These are phyloP conservation scores for Recurvirostra avosetta DNA, from an alignment of 2,113 vertebrate species.

Conservation along the genomic window DNA sequence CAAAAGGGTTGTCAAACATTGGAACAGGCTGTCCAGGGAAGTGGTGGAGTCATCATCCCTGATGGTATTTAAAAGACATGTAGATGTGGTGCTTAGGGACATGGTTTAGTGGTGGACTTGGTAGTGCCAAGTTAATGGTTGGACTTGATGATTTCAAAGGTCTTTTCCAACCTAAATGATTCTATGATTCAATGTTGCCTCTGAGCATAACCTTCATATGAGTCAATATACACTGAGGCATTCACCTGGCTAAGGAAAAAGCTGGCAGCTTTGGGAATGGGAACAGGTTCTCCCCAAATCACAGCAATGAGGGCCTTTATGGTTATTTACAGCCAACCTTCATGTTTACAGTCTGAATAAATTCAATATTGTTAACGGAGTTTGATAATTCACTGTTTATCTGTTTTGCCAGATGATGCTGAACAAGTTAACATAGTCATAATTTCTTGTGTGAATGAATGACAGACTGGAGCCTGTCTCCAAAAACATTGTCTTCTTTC, in stretches of 20 bases:
- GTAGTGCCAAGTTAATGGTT: accelerated
- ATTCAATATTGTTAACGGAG: not conserved
- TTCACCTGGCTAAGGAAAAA: not conserved
- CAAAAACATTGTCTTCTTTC: not conserved
- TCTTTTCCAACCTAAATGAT: not conserved
- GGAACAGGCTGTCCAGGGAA: not conserved
- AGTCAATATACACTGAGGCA: not conserved
- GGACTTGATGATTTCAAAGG: not conserved
- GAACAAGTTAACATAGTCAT: not conserved
- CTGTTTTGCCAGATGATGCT: not conserved
- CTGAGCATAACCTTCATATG: too few species aligned
- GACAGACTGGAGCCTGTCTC: not conserved
- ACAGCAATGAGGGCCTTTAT: not conserved
- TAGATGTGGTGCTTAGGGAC: accelerated
- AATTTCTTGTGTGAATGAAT: not conserved
- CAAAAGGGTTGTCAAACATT: not conserved
- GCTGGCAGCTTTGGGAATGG: not conserved
- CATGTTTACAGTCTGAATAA: not conserved
- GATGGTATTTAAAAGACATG: not conserved
- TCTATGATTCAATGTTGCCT: too few species aligned
- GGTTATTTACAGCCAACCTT: not conserved
- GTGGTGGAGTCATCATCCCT: not conserved
- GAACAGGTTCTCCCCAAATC: not conserved
- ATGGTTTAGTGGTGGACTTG: not conserved
- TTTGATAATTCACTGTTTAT: not conserved